Evolutionary conservation across 2,888 invertebrate genomes (phyloP).

Genomic region (Mechanitis mazaeus): DNA sequence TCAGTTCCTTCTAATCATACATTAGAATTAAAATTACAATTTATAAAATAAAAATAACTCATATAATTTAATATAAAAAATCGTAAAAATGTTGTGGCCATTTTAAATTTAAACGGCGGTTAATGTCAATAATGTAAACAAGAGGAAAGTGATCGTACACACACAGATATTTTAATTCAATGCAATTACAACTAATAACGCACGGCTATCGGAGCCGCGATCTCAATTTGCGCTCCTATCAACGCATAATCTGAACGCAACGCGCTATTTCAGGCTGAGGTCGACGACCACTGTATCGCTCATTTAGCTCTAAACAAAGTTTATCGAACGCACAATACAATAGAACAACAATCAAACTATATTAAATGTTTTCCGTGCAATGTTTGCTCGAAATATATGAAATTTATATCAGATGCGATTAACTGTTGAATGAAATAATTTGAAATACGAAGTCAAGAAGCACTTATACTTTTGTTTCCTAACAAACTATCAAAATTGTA

Average conservation of each 20-base stretch:
- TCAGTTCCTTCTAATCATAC: neutral
- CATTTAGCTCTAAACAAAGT: conserved; percentile 73
- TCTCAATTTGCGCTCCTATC: conserved; percentile 55
- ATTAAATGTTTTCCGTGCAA: conserved; percentile 25
- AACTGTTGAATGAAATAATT: neutral
- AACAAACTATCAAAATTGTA: no score
- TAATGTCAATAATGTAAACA: conserved; percentile 10
- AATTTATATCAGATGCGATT: neutral
- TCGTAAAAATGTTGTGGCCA: no score
- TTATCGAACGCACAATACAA: conserved; percentile 69
- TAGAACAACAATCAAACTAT: conserved; percentile 47
- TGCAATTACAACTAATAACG: conserved; percentile 35
- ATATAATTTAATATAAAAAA: no score
- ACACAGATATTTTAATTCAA: conserved; percentile 30
- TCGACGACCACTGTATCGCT: conserved; percentile 65
- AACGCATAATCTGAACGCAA: conserved; percentile 51
- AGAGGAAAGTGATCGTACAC: conserved; percentile 12
- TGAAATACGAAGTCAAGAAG: neutral
- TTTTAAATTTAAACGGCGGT: no score
- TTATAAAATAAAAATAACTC: neutral
- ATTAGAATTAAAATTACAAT: neutral
- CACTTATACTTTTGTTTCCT: no score
- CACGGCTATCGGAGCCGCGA: conserved; percentile 42
- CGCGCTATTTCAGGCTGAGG: conserved; percentile 57
- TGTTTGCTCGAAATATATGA: neutral